Base-by-base conservation (phyloP, 2,797 vertebrate species). In the Simalia tracyae region DNA sequence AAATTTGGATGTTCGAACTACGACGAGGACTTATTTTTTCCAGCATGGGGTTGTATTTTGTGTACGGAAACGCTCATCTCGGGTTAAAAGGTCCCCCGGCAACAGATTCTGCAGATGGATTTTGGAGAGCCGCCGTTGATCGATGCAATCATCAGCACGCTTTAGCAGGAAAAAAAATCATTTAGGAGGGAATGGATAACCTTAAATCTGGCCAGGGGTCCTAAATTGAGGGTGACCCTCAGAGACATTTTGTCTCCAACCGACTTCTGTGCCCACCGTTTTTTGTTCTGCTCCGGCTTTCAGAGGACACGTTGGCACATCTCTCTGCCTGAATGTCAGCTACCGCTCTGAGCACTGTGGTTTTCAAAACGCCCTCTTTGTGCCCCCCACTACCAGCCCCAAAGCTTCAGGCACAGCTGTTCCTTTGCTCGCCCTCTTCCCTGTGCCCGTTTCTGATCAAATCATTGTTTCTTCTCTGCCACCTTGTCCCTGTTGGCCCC, bases 221-320 rank as follows among this genome's bases (percentile, higher is more conserved):
- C 64, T 66, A n/a, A 68, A 68, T 31, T 5, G n/a, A 68, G n/a
- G 14, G n/a, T 6, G 14, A 68, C 1, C 64, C 66, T 2, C 1
- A 12, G 12, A 17, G 4, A 68, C 0, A 1, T 66, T 66, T 31
- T 31, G 2, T n/a, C 28, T 76, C 36, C 17, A 3, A 17, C 1
- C 31, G 17, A 7, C 19, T 76, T 42, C 31, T 17, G 15, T 28
- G 36, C 26, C 26, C 84, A 7, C 46, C 1, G 0, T 1, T 8
- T 15, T 15, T 31, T 15, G n/a, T 36, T 9, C 5, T 24, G 8
- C n/a, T 11, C 12, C 9, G 2, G 0, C 24, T 56, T 90, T n/a
- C 8, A 17, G 17, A 8, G 19, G 86, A 31, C 0, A 0, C 26
- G 0, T 10, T 2, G 1, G 5, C 28, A 36, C 50, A 5, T 22